Evolutionary conservation across 2,888 invertebrate genomes (phyloP).

Genomic region (Lordiphosa fenestrarum): DNA sequence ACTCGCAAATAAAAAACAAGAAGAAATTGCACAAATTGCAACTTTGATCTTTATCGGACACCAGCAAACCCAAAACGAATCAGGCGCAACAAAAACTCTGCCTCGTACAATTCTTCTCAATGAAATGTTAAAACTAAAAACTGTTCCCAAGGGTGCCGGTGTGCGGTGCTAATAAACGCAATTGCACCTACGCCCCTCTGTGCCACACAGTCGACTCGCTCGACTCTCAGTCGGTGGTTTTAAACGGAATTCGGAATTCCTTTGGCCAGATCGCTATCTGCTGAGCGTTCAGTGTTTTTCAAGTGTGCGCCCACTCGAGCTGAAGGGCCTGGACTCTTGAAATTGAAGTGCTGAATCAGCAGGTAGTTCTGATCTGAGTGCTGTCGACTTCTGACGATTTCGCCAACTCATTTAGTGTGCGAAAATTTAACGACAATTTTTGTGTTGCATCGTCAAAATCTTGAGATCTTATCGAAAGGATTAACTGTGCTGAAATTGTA

Average conservation of each 20-base stretch:
- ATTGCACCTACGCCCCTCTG: constrained; percentile 73
- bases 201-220: constrained; percentile 26
- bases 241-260: constrained; percentile 53
- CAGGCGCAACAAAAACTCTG: constrained; percentile 49
- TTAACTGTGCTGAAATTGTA: constrained; percentile 1
- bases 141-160: constrained; percentile 50
- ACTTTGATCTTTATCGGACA: constrained; percentile 9
- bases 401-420: constrained; percentile 44
- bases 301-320: constrained; percentile 72
- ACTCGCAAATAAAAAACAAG: background rate
- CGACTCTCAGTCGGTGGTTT: constrained; percentile 73
- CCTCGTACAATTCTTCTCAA: constrained; percentile 53
- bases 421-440: constrained; percentile 4
- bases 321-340: constrained; percentile 64
- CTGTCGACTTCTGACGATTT: constrained; percentile 24
- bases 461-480: constrained; percentile 12
- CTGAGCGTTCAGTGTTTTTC: constrained; percentile 33
- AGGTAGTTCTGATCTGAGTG: constrained; percentile 43
- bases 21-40: constrained; percentile 8
- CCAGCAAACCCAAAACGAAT: constrained; percentile 42
- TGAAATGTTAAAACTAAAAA: constrained; percentile 36
- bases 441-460: constrained; percentile 12
- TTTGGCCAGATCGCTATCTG: constrained; percentile 54
- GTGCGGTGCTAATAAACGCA: constrained; percentile 76
- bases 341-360: constrained; percentile 61